These are phyloP conservation scores for Ceratosolen solmsi DNA, from an alignment of 1,140 invertebrate genomes.

Conservation along the genomic window DNA sequence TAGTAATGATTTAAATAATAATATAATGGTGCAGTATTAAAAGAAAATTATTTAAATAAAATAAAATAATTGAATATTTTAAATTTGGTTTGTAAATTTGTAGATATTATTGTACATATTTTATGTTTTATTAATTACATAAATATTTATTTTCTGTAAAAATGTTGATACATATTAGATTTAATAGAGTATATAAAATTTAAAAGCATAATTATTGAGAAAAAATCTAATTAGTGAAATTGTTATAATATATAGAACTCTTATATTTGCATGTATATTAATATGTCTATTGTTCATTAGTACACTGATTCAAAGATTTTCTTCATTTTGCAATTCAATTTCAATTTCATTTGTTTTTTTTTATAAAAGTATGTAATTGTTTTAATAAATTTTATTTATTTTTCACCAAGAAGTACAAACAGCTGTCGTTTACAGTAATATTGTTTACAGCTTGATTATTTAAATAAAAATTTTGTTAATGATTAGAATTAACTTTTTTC, in stretches of 20 bases:
- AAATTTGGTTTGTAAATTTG: too few relatives aligned
- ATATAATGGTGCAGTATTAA: slow-evolving; percentile 17
- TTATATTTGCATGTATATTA: neutral
- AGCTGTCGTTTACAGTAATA: slow-evolving; percentile 33
- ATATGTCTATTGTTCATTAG: neutral
- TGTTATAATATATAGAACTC: neutral
- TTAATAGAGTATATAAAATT: neutral
- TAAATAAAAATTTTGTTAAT: slow-evolving; percentile 34
- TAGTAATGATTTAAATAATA: slow-evolving; percentile 10
- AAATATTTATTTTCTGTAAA: neutral
- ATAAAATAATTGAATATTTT: too few relatives aligned
- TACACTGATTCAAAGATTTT: neutral
- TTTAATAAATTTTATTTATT: neutral
- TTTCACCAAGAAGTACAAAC: neutral
- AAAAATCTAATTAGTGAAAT: too few relatives aligned
- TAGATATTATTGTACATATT: neutral
- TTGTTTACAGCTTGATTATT: slow-evolving; percentile 45
- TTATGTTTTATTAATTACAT: neutral
- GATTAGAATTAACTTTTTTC: neutral
- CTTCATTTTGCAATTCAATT: neutral
- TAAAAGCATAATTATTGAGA: too few relatives aligned
- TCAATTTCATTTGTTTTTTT: neutral
- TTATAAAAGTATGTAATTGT: slow-evolving; percentile 6
- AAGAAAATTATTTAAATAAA: slow-evolving; percentile 1
- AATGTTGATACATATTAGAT: neutral